Conservation (phyloP, 2,113 vertebrate genomes). For the Raja brachyura region DNA sequence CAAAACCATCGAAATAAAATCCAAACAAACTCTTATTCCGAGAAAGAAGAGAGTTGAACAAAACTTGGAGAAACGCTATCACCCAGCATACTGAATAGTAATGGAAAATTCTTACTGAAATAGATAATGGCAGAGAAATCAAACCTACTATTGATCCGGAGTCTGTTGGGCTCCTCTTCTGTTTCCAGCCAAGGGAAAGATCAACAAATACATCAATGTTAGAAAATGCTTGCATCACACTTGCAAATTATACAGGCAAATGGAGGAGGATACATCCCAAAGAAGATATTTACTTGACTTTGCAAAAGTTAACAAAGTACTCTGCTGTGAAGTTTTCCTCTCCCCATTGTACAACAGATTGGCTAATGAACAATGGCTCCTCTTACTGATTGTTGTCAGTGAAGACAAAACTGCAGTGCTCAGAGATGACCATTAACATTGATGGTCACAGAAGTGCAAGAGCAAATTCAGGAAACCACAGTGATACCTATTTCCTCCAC, state of each 20-base stretch:
- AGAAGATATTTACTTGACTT: not conserved
- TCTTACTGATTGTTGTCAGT: too few species aligned
- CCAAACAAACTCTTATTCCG: not conserved
- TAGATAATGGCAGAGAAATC: not conserved
- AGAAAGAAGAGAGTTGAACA: not conserved
- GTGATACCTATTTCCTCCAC: too few species aligned
- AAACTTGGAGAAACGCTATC: not conserved
- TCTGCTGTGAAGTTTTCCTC: too few species aligned
- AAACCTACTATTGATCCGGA: not conserved
- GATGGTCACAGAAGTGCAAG: too few species aligned
- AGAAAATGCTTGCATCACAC: not conserved
- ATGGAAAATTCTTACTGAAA: not conserved
- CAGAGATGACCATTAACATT: too few species aligned
- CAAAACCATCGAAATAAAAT: not conserved
- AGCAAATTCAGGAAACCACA: too few species aligned
- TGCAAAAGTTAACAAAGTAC: too few species aligned
- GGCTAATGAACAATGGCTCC: too few species aligned
- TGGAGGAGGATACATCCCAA: not conserved
- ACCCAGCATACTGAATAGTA: not conserved
- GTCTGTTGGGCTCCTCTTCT: not conserved
- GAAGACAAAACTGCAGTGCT: too few species aligned
- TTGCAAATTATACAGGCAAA: not conserved
- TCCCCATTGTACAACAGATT: too few species aligned
- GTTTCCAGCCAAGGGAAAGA: not conserved
- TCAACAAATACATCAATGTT: not conserved